Evolutionary conservation across 1,140 invertebrate genomes (phyloP).

Genomic region (Paramacrobiotus metropolitanus): DNA sequence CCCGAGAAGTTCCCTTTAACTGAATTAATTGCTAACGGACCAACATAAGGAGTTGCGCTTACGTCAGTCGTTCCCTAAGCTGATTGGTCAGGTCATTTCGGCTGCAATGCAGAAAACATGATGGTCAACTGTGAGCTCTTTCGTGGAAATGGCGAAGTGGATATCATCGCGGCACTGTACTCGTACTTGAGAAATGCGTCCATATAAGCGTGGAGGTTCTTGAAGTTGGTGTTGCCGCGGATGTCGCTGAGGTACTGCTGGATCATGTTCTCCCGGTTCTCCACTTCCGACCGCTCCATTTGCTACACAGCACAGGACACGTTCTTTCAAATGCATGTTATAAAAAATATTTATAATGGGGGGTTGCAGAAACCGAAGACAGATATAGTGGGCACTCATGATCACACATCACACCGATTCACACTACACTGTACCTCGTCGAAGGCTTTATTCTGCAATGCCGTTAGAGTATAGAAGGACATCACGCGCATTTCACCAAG

Average conservation of each 20-base stretch:
- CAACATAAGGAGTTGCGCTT: slow-evolving; percentile 8
- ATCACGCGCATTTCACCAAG: no score
- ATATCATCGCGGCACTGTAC: no score
- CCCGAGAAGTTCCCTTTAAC: not conserved
- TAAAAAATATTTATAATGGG: no score
- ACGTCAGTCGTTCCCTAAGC: slow-evolving; percentile 14
- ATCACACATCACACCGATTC: no score
- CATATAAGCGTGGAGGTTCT: slow-evolving; percentile 57
- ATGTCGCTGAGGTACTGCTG: slow-evolving; percentile 49
- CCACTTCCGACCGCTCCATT: slow-evolving; percentile 30
- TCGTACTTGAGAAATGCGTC: slow-evolving; percentile 54
- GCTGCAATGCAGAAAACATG: slow-evolving; percentile 10
- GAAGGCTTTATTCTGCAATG: no score
- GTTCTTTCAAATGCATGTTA: no score
- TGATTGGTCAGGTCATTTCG: slow-evolving; percentile 16
- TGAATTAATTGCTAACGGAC: not conserved
- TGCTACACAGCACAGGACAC: slow-evolving; percentile 26
- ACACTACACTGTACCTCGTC: no score
- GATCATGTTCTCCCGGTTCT: slow-evolving; percentile 47
- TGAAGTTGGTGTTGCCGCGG: slow-evolving; percentile 49
- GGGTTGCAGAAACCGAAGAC: no score
- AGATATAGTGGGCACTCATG: no score
- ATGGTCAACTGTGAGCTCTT: slow-evolving; percentile 1
- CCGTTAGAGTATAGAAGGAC: no score
- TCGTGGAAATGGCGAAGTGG: not conserved